Base-by-base conservation (phyloP, 1,140 invertebrate genomes). In the Eriosoma lanigerum region DNA sequence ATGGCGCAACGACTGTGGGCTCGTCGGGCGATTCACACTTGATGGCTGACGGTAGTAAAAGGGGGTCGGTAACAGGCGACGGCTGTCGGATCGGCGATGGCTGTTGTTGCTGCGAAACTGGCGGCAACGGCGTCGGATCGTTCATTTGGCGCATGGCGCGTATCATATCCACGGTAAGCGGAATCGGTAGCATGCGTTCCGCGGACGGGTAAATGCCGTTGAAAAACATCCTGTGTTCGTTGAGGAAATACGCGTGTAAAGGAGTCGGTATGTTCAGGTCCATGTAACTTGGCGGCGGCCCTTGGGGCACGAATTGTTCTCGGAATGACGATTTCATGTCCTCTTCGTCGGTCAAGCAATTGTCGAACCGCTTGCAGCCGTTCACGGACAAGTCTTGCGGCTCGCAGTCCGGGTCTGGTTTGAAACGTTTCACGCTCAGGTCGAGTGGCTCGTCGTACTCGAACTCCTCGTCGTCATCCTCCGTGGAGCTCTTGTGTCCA, bases 311-410 rank as follows among this genome's bases (percentile, higher is more conserved):
- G 52, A 85, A 84, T 10, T 86, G 85, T n/a, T 86, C 86, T 8
- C 54, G 29, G 24, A 60, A 62, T 6, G 52, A 12, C 15, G 38
- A 15, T 32, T 78, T 66, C 24, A 17, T 46, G 21, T 73, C 73
- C 5, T 80, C 73, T 3, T 54, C 48, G n/a, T 54, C 81, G 12
- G 68, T 60, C 17, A 32, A 32, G 8, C 56, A 9, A 12, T 38
- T 3, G 21, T 24, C 82, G 8, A 58, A 66, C 3, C 60, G 44
- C 10, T 19, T 80, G 13, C 15, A 4, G 8, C 68, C 10, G 86
- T 94, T 92, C 86, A 92, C 92, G 46, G 90, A 90, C 4, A 94
- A 86, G 87, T 95, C 93, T 75, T 95, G 87, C 0, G 93, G 92
- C 13, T 83, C 68, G n/a, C 26, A 64, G 54, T 72, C 64, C 4